Base-by-base conservation (phyloP, 2,113 vertebrate genomes). In the Gallinago media region DNA sequence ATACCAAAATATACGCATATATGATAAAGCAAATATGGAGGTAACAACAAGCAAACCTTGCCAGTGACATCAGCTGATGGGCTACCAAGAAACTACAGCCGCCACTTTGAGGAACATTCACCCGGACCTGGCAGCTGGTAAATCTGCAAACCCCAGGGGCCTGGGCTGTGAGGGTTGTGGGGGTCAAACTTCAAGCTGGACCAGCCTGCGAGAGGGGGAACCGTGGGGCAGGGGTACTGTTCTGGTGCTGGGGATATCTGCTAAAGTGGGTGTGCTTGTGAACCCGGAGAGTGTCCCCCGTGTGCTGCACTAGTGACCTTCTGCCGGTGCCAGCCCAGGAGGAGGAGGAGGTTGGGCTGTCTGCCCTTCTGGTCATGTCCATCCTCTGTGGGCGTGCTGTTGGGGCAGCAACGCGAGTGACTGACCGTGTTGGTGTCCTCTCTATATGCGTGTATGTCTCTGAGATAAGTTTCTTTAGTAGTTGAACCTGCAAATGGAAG, bases 371-470 rank as follows among this genome's bases (percentile, higher is more conserved):
- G n/a, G 12, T 11, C 34, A 12, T 38, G 27, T 4, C 6, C 13
- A 5, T 22, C 34, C 44, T 6, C 29, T 22, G 1, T 3, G 7
- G 13, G 19, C 27, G n/a, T 40, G 27, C 9, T 27, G 27, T 1
- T 1, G n/a, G 56, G 32, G 5, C 44, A 52, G 50, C 25, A 52
- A 52, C 25, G 5, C 50, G 1, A 5, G n/a, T 70, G 42, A n/a
- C 27, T 1, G 0, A 5, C 6, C 0, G 1, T 26, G 13, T 17
- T 11, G 3, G 25, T 15, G 46, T 29, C 36, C 18, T 34, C 31
- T 50, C 50, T 52, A 14, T 52, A 8, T 26, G 22, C 6, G 5
- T n/a, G 17, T 42, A 3, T 9, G 23, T 40, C 11, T 29, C 12
- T 25, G 18, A 18, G 31, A 49, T 14, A 50, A 27, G 22, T 23